Evolutionary conservation across 1,140 invertebrate species (phyloP).

Genomic region (Drosophila equinoxialis): DNA sequence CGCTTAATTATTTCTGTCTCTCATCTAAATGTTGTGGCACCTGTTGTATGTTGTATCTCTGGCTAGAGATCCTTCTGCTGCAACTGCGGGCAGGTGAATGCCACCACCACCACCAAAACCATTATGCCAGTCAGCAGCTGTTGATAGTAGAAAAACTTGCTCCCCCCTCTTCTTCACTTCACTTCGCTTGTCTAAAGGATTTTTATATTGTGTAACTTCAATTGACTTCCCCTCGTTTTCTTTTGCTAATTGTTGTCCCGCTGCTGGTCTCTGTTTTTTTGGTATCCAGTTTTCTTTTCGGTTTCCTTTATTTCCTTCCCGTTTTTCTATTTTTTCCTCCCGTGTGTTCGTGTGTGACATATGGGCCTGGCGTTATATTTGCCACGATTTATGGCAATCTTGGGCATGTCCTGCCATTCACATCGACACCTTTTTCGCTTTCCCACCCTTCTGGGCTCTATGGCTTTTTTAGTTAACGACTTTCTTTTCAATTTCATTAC

Average conservation of each 20-base stretch:
- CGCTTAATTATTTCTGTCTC: conserved; percentile 63
- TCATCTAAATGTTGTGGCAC: conserved; percentile 48
- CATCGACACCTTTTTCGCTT: conserved; percentile 56
- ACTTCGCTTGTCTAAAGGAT: conserved; percentile 45
- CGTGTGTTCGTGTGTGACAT: conserved; percentile 54
- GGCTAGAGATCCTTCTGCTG: conserved; percentile 43
- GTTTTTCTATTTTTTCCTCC: conserved; percentile 29
- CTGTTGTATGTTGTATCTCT: conserved; percentile 65
- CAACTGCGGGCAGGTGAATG: conserved; percentile 64
- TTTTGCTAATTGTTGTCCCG: conserved; percentile 56
- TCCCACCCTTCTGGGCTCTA: conserved; percentile 53
- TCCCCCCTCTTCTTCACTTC: not conserved
- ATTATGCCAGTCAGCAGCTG: conserved; percentile 51
- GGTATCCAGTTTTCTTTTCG: conserved; percentile 53
- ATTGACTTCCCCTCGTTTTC: conserved; percentile 61
- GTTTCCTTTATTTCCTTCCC: conserved; percentile 48
- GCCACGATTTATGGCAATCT: conserved; percentile 70
- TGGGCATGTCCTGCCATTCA: conserved; percentile 51
- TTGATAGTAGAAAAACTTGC: conserved; percentile 29
- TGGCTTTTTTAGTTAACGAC: conserved; percentile 62
- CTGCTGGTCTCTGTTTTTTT: conserved; percentile 1
- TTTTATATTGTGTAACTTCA: conserved; percentile 60
- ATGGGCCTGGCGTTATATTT: conserved; percentile 71
- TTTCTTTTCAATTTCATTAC: conserved; percentile 52
- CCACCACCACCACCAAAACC: conserved; percentile 13